Percentiles rank a stretch among this genome's conserved stretches.
Evolutionary conservation across 1,140 invertebrate species (phyloP).

Genomic region (Drosophila littoralis): DNA sequence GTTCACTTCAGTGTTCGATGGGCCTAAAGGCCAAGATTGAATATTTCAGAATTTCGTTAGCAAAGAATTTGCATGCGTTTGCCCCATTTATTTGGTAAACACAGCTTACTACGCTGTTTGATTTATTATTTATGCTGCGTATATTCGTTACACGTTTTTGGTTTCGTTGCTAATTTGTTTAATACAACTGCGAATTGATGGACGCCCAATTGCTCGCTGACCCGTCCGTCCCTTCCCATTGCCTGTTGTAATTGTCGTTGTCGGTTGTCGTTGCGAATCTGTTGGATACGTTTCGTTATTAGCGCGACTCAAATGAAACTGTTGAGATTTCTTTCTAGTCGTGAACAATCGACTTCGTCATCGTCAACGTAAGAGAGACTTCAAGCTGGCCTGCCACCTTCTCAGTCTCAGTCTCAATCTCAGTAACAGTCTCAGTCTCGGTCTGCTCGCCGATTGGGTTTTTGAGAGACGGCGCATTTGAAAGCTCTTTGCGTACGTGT

Average conservation of each 20-base stretch:
- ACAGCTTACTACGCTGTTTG: not conserved
- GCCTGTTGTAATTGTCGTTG: slow-evolving; percentile 40
- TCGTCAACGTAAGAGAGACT: slow-evolving; percentile 32
- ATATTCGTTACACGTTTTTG: slow-evolving; percentile 57
- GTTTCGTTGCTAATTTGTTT: slow-evolving; percentile 52
- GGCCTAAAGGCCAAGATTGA: not conserved
- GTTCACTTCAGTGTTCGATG: slow-evolving; percentile 19
- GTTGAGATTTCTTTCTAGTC: slow-evolving; percentile 61
- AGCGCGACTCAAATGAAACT: slow-evolving; percentile 84
- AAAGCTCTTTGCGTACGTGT: slow-evolving; percentile 60
- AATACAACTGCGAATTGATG: not conserved
- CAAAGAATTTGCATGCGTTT: not conserved
- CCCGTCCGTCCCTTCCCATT: not conserved
- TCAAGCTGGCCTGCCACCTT: slow-evolving; percentile 38
- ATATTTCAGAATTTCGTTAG: not conserved
- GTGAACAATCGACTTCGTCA: slow-evolving; percentile 42
- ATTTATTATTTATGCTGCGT: slow-evolving; percentile 8
- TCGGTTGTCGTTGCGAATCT: slow-evolving; percentile 67
- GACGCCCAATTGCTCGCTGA: not conserved
- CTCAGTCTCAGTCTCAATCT: slow-evolving; percentile 44
- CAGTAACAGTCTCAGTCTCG: slow-evolving; percentile 40
- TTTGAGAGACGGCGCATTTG: slow-evolving; percentile 61
- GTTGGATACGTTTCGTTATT: slow-evolving; percentile 68
- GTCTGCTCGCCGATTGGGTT: slow-evolving; percentile 58
- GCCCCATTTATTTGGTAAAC: not conserved